Percentiles rank a stretch among this genome's conserved stretches.
Conservation (phyloP, 1,140 invertebrate species). For the Antheraea mylitta region DNA sequence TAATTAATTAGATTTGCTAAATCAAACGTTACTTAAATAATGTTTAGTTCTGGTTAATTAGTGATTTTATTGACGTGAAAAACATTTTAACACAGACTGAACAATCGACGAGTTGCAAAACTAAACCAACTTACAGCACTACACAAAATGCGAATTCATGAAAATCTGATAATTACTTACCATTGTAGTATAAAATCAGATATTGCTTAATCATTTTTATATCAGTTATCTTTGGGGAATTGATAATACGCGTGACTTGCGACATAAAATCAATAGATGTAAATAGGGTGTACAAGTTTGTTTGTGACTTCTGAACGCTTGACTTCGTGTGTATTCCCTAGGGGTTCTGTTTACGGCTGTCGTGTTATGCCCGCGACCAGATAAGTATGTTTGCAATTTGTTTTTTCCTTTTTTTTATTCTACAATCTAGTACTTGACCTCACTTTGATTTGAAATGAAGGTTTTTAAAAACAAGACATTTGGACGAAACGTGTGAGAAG, state of each 20-base stretch:
- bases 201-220: background rate
- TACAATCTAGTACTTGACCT: background rate
- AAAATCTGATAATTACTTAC: background rate
- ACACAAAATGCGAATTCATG: background rate
- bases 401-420: background rate
- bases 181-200: background rate
- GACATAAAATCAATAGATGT: slow-evolving; percentile 1
- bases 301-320: slow-evolving; percentile 1
- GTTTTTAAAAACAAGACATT: background rate
- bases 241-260: background rate
- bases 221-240: background rate
- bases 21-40: background rate
- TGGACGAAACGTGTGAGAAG: too few relatives aligned
- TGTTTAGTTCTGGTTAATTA: background rate
- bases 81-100: background rate
- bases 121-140: background rate
- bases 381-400: background rate
- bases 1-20: background rate
- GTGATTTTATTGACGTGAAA: background rate
- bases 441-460: background rate
- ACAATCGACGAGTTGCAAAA: background rate
- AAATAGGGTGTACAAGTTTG: background rate
- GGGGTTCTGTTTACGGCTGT: background rate
- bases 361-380: background rate
- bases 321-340: background rate